Percentiles rank a stretch among this genome's conserved stretches.
phyloP scores from a whole-genome alignment of 2,797 vertebrate genomes.

The Neostethus bicornis region DNA sequence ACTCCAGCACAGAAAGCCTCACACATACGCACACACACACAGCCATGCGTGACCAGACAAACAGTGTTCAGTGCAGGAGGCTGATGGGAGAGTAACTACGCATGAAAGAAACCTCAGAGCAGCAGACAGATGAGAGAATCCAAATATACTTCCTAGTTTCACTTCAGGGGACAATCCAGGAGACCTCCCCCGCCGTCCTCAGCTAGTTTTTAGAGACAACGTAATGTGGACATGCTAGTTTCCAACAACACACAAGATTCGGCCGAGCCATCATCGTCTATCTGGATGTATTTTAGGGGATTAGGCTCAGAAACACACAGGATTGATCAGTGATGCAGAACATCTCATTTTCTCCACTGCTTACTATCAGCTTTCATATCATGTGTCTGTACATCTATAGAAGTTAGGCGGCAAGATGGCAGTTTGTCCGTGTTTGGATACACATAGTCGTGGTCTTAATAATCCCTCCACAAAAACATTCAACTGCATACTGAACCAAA shows the following conservation, averaged over 20 bases:
- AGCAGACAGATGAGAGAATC: slow-evolving; percentile 29
- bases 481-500: too few relatives aligned
- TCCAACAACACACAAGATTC: slow-evolving; percentile 38
- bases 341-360: slow-evolving; percentile 64
- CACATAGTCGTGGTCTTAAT: too few relatives aligned
- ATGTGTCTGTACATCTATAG: slow-evolving; percentile 18
- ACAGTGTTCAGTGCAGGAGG: slow-evolving; percentile 53
- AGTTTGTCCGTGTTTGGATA: not conserved
- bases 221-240: too few relatives aligned
- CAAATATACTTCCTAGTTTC: too few relatives aligned
- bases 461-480: too few relatives aligned
- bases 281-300: slow-evolving; percentile 57
- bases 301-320: slow-evolving; percentile 59
- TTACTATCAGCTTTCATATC: slow-evolving; percentile 25
- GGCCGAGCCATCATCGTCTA: slow-evolving; percentile 15
- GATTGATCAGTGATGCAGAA: slow-evolving; percentile 71
- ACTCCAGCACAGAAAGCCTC: slow-evolving; percentile 24
- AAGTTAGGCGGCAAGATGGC: slow-evolving; percentile 6
- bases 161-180: too few relatives aligned
- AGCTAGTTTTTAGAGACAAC: too few relatives aligned
- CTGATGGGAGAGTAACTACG: slow-evolving; percentile 62
- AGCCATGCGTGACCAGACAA: slow-evolving; percentile 65
- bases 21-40: slow-evolving; percentile 24
- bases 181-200: too few relatives aligned
- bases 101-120: slow-evolving; percentile 47